Base-by-base conservation (phyloP, 1,140 invertebrate genomes). In the Laodelphax striatellus region DNA sequence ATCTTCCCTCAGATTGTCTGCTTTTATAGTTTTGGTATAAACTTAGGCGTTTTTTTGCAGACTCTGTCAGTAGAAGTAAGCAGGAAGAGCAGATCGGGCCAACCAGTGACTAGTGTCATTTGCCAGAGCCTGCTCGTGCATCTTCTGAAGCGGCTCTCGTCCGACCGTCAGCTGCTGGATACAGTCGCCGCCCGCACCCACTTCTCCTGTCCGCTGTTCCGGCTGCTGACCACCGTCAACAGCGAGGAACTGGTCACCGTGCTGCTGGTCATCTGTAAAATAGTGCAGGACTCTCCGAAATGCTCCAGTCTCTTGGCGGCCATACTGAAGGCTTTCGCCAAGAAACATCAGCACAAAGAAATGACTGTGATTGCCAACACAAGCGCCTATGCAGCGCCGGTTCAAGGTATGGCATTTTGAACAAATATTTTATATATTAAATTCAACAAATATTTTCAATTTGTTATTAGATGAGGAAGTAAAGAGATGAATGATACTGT, bases 191-290 rank as follows among this genome's bases (percentile, higher is more conserved):
- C 55, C 13, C 44, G 52, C 16, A 56, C 60, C 11, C 62, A 65
- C 24, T 60, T 53, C 56, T 61, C 63, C 41, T 63, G 61, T 58
- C 60, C 63, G 3, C 57, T 65, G n/a, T 65, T 65, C 44, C 54
- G 64, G 1, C 53, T 66, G 24, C 41, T 66, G 9, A 58, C 63
- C 0, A 56, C 59, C 0, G 55, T 61, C 21, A 55, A 13, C 6
- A 10, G 16, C 3, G 9, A 50, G 16, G 11, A 50, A 10, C n/a
- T 50, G 5, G 11, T 17, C 9, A 2, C 46, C 46, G 5, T 22
- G 1, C 8, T 50, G 5, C 6, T 22, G 2, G 46, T 50, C 21
- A 50, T 50, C 21, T 19, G 6, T 17, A 50, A 8, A 17, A 14
- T 22, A 17, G 21, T 50, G 1, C 11, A 11, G 11, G 31, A 61